Evolutionary conservation across 2,113 vertebrate genomes (phyloP).

Genomic region (Prunella himalayana): DNA sequence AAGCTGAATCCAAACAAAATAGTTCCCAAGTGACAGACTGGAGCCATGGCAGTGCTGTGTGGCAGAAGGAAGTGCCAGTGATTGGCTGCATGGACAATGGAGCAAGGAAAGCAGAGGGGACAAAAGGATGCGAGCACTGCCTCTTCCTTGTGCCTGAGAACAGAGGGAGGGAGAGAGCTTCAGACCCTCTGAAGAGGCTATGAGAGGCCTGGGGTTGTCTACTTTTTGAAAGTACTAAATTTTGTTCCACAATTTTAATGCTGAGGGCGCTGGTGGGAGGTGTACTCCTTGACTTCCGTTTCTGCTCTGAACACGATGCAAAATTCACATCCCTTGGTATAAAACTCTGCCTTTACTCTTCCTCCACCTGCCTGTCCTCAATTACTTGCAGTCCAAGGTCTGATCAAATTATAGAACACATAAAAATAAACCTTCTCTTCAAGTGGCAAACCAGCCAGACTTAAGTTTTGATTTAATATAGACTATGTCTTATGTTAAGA

Average conservation of each 20-base stretch:
- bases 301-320: background rate
- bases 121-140: background rate
- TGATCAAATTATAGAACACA: background rate
- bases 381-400: background rate
- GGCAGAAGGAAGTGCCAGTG: background rate
- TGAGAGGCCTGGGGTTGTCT: background rate
- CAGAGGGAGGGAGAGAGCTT: background rate
- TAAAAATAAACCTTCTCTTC: background rate
- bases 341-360: background rate
- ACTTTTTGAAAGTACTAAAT: background rate
- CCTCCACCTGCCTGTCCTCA: background rate
- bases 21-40: fast-evolving
- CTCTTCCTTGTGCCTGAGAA: background rate
- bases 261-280: background rate
- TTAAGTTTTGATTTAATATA: background rate
- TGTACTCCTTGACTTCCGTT: background rate
- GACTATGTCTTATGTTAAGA: background rate
- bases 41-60: fast-evolving
- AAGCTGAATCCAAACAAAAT: background rate
- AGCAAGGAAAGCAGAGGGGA: background rate
- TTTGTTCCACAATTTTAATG: background rate
- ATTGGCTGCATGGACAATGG: background rate
- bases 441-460: background rate
- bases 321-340: background rate
- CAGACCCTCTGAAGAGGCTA: background rate